Conservation (phyloP, 2,888 invertebrate species). For the Pinctada fucata region DNA sequence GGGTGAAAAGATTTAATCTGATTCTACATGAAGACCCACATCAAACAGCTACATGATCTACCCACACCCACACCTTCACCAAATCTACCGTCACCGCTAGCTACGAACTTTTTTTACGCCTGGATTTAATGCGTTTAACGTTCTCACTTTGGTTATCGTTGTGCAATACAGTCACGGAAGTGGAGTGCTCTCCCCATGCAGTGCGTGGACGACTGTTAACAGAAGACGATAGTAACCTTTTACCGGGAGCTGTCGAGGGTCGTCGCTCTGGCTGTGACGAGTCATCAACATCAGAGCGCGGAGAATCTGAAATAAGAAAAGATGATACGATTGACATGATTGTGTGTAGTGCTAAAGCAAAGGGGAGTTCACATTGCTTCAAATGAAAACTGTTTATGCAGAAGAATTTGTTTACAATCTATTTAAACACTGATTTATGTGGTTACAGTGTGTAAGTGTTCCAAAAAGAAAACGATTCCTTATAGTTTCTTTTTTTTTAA, state of each 20-base stretch:
- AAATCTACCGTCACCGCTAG: conserved; percentile 16
- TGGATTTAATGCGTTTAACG: conserved; percentile 16
- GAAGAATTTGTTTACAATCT: too few relatives aligned
- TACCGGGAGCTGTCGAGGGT: conserved; percentile 50
- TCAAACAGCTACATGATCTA: background rate
- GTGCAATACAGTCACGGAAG: conserved; percentile 27
- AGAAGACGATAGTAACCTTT: conserved; percentile 44
- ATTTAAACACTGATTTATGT: too few relatives aligned
- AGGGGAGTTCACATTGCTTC: too few relatives aligned
- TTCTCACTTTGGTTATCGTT: conserved; percentile 43
- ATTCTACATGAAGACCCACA: conserved; percentile 11
- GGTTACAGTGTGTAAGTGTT: too few relatives aligned
- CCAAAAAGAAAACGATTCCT: too few relatives aligned
- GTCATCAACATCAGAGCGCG: conserved; percentile 56
- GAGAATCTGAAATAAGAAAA: conserved; percentile 50
- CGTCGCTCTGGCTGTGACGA: conserved; percentile 38
- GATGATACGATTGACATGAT: background rate
- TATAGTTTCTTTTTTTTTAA: too few relatives aligned
- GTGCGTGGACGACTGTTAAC: conserved; percentile 48
- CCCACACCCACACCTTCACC: conserved; percentile 18
- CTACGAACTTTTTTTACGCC: conserved; percentile 29
- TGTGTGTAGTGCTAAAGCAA: too few relatives aligned
- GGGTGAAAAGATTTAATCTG: background rate
- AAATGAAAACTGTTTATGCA: too few relatives aligned
- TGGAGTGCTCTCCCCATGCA: conserved; percentile 41